Percentiles rank a stretch among this genome's conserved stretches.
Conservation (phyloP, 2,113 vertebrate genomes). For the Speoplatyrhinus poulsoni region DNA sequence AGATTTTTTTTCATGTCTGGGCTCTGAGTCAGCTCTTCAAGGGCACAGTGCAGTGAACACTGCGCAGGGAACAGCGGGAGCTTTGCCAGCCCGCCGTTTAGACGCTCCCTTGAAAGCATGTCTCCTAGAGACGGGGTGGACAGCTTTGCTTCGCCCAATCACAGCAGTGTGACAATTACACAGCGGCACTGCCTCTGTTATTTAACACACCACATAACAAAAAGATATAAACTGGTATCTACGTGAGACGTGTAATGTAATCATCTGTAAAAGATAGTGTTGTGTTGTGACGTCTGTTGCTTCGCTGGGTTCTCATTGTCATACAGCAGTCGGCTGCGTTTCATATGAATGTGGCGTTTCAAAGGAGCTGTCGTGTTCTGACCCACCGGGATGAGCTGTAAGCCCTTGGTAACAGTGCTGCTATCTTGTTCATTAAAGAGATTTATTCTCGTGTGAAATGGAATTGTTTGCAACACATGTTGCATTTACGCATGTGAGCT, state of each 20-base stretch:
- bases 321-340: no score
- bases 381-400: slow-evolving; percentile 20
- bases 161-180: slow-evolving; percentile 16
- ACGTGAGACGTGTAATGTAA: no score
- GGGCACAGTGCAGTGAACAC: slow-evolving; percentile 52
- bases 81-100: slow-evolving; percentile 33
- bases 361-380: slow-evolving; percentile 7
- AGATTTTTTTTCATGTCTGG: slow-evolving; percentile 59
- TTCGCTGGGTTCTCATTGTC: no score
- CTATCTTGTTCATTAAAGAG: no score
- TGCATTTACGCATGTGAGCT: no score
- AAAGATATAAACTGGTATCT: no score
- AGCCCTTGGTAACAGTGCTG: not conserved
- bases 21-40: slow-evolving; percentile 74
- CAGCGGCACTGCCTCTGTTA: not conserved
- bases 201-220: slow-evolving; percentile 9
- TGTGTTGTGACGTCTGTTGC: not conserved
- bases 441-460: no score
- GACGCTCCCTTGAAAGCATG: slow-evolving; percentile 42
- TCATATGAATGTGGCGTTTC: slow-evolving; percentile 6
- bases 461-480: no score
- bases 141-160: slow-evolving; percentile 12
- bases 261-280: not conserved
- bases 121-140: slow-evolving; percentile 13
- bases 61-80: slow-evolving; percentile 17